Evolutionary conservation across 2,113 vertebrate species (phyloP).

Genomic region (Hymenochirus boettgeri): DNA sequence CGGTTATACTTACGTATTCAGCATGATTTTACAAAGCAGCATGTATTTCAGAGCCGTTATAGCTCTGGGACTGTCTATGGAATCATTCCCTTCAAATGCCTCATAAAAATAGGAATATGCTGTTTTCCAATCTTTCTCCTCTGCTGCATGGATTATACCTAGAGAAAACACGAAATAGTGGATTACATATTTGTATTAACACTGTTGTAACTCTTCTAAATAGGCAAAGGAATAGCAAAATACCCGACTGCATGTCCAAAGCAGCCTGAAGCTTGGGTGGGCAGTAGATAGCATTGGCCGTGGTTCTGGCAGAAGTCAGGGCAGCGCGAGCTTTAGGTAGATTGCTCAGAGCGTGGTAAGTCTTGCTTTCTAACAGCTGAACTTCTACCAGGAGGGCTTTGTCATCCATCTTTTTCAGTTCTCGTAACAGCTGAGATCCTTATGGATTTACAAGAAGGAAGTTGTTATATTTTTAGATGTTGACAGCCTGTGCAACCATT

Average conservation of each 20-base stretch:
- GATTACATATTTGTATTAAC: too few species aligned
- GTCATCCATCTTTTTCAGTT: slow-evolving; percentile 98
- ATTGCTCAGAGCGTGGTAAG: slow-evolving; percentile 96
- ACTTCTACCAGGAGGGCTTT: slow-evolving; percentile 98
- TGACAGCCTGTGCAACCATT: too few species aligned
- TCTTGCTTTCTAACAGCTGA: slow-evolving; percentile 96
- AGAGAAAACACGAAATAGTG: slow-evolving; percentile 13
- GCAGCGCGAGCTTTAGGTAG: slow-evolving; percentile 96
- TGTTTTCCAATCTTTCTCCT: slow-evolving; percentile 99
- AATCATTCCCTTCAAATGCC: slow-evolving; percentile 97
- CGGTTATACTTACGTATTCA: slow-evolving; percentile 46
- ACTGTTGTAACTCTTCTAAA: too few species aligned
- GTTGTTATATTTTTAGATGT: too few species aligned
- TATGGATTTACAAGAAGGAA: slow-evolving; percentile 9
- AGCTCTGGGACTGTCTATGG: slow-evolving; percentile 89
- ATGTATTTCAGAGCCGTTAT: slow-evolving; percentile 97
- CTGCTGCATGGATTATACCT: slow-evolving; percentile 97
- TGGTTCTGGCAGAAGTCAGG: slow-evolving; percentile 95
- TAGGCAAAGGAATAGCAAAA: too few species aligned
- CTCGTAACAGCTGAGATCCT: slow-evolving; percentile 91
- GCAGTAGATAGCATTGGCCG: slow-evolving; percentile 97
- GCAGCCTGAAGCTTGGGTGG: slow-evolving; percentile 96
- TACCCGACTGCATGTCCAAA: slow-evolving; percentile 98
- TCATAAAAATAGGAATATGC: slow-evolving; percentile 98
- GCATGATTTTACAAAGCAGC: slow-evolving; percentile 98